phyloP scores from a whole-genome alignment of 2,797 vertebrate genomes.

The Pteronotus mesoamericanus region DNA sequence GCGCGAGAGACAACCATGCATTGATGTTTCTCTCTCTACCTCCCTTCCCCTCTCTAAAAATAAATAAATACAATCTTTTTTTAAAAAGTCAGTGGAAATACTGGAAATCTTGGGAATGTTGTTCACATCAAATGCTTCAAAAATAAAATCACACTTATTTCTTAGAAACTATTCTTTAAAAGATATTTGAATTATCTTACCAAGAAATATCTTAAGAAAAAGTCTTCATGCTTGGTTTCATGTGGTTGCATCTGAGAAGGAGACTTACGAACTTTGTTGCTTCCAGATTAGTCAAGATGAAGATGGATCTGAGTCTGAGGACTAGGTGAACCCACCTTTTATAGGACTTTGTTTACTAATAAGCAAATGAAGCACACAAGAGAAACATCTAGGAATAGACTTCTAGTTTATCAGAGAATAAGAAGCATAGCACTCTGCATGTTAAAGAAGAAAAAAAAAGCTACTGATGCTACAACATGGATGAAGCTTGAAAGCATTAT shows the following conservation, averaged over 20 bases:
- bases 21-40: too few relatives aligned
- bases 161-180: background rate
- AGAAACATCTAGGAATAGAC: background rate
- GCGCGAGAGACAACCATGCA: too few relatives aligned
- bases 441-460: background rate
- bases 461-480: background rate
- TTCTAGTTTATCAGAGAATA: background rate
- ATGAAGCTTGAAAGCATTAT: background rate
- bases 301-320: background rate
- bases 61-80: too few relatives aligned
- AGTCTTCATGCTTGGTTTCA: background rate
- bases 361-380: background rate
- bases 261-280: background rate
- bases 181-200: background rate
- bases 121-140: background rate
- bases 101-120: background rate
- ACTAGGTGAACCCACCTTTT: background rate
- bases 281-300: background rate
- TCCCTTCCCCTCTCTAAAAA: too few relatives aligned
- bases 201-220: background rate
- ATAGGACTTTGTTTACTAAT: background rate
- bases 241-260: background rate
- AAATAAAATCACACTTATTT: background rate
- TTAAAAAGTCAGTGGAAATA: background rate
- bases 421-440: background rate